Base-by-base conservation (phyloP, 2,888 invertebrate species). In the Stramonita haemastoma region DNA sequence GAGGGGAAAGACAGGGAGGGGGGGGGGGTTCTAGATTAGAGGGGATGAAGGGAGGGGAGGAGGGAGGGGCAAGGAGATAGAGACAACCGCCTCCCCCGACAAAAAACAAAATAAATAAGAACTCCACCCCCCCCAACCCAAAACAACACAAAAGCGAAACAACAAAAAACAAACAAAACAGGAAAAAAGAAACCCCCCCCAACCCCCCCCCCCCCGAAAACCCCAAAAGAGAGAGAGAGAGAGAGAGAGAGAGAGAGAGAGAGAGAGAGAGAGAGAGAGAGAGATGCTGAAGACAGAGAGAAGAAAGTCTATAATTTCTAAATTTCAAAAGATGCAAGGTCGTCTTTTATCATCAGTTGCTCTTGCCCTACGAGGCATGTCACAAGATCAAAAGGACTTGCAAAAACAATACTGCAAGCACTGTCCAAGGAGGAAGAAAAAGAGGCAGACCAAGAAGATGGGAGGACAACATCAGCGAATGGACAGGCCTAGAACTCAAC, bases 201-300 rank as follows among this genome's bases (percentile, higher is more conserved):
- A 46, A 46, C 46, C 46, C 2, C 46, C 46, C 8, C 2, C 46
- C 46, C 46, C 46, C 4, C 46, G 8, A 46, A 46, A 46, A 46
- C 46, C 46, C 2, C 46, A n/a, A n/a, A 19, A 60, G 19, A 60
- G 60, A 60, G 60, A 66, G 66, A 66, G 66, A 26, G 66, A 26
- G 66, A 66, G 26, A 66, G 5, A 66, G 8, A 5, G 46, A 46
- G 57, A 57, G 84, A 34, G 66, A 66, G 66, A 56, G 86, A 17
- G 32, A 22, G 66, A 66, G 86, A 86, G 56, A 56, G 86, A 66
- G 32, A 66, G 86, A 46, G 66, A 66, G 86, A 86, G 86, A 86
- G 66, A 85, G 57, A 85, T 29, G n/a, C 29, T 29, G 84, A 13
- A 57, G 57, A 56, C 8, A 85, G 84, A 85, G 26, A 56, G 84